These are phyloP conservation scores for Drosophila stalkeri DNA, from an alignment of 2,888 invertebrate species.

Conservation along the genomic window DNA sequence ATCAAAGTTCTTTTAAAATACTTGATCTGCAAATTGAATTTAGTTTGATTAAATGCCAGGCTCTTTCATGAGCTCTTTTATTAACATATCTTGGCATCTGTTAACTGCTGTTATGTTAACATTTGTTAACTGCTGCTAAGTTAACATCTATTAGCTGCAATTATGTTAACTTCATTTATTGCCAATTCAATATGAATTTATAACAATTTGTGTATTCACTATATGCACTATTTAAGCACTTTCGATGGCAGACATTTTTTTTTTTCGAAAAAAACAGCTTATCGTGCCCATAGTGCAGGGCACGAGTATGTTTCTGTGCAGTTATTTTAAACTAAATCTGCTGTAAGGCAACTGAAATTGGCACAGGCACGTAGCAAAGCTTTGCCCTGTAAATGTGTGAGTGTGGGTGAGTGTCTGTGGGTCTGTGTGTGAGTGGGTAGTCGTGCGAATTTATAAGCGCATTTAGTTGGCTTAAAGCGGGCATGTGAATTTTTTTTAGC, in stretches of 20 bases:
- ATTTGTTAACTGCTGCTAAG: not conserved
- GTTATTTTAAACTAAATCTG: constrained; percentile 73
- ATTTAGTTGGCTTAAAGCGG: constrained; percentile 49
- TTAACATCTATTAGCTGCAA: not conserved
- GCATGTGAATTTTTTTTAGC: constrained; percentile 31
- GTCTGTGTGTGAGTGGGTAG: constrained; percentile 15
- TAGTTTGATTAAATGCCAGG: too few relatives aligned
- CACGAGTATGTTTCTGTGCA: constrained; percentile 46
- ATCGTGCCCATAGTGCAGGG: not conserved
- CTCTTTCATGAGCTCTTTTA: not conserved
- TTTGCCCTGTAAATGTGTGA: constrained; percentile 15
- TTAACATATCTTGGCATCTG: not conserved
- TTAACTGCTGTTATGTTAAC: not conserved
- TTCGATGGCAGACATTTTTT: not conserved
- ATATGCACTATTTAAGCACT: not conserved
- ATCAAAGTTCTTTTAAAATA: too few relatives aligned
- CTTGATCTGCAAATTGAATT: too few relatives aligned
- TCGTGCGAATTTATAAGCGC: constrained; percentile 64
- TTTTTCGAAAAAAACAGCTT: not conserved
- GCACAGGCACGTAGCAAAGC: constrained; percentile 63
- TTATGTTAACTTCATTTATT: not conserved
- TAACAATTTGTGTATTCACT: not conserved
- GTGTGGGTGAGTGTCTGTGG: constrained; percentile 4
- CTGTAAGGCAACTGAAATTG: constrained; percentile 58
- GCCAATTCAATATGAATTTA: not conserved